A percentile compares a stretch with the other conserved stretches of the same genome.
Evolutionary conservation across 2,113 vertebrate species (phyloP).

Genomic region (Oreocharis arfaki): DNA sequence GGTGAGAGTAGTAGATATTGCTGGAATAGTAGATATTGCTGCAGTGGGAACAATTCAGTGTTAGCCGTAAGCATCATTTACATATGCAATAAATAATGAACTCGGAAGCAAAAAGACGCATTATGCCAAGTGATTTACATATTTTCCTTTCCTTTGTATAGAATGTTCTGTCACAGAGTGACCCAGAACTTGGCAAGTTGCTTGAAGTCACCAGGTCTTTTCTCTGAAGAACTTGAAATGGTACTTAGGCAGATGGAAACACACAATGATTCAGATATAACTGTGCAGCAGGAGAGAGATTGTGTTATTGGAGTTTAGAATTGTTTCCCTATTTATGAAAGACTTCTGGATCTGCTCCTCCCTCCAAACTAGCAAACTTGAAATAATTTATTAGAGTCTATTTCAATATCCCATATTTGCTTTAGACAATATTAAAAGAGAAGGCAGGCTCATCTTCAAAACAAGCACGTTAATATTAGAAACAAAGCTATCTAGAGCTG

Average conservation of each 20-base stretch:
- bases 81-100: conserved; percentile 1
- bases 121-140: not conserved
- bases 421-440: not conserved
- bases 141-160: not conserved
- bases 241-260: not conserved
- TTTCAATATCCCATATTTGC: not conserved
- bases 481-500: not conserved
- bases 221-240: not conserved
- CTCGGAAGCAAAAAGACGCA: not conserved
- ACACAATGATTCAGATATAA: not conserved
- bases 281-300: not conserved
- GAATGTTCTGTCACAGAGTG: not conserved
- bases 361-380: not conserved
- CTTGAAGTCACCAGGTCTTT: not conserved
- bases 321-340: not conserved
- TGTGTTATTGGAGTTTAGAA: not conserved
- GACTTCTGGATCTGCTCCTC: not conserved
- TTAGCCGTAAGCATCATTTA: not conserved
- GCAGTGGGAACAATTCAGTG: not conserved
- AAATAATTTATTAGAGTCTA: not conserved
- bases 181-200: not conserved
- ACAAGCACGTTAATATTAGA: not conserved
- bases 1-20: not conserved
- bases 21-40: not conserved
- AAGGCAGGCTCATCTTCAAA: not conserved